Conservation (phyloP, 2,113 vertebrate species). For the Oreotrochilus melanogaster region DNA sequence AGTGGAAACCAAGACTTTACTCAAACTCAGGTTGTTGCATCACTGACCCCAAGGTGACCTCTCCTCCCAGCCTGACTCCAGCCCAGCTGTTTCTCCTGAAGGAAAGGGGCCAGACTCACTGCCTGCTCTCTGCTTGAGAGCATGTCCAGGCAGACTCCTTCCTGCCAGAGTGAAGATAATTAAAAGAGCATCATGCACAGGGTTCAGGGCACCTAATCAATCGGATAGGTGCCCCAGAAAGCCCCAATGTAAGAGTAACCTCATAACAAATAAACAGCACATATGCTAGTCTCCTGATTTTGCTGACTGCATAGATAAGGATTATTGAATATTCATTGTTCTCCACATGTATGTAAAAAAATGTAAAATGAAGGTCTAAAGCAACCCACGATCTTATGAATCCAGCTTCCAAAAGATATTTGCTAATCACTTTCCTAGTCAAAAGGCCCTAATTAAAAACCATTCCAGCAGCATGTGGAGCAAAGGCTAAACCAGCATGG, state of each 20-base stretch:
- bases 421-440: neutral
- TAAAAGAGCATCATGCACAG: neutral
- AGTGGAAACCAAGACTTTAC: neutral
- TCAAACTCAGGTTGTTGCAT: neutral
- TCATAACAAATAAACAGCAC: constrained; percentile 4
- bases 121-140: constrained; percentile 3
- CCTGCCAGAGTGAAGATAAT: constrained; percentile 18
- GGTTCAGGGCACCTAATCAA: neutral
- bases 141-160: neutral
- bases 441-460: neutral
- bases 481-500: neutral
- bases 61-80: constrained; percentile 21
- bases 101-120: constrained; percentile 22
- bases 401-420: neutral
- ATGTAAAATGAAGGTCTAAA: neutral
- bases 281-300: neutral
- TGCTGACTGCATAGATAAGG: neutral
- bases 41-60: constrained; percentile 48
- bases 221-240: neutral
- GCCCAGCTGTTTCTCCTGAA: constrained; percentile 43
- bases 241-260: neutral
- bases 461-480: neutral
- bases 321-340: neutral
- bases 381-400: neutral
- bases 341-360: neutral